These are phyloP conservation scores for Trissonchulus sp. DNA, from an alignment of 2,888 invertebrate species.

Conservation along the genomic window DNA sequence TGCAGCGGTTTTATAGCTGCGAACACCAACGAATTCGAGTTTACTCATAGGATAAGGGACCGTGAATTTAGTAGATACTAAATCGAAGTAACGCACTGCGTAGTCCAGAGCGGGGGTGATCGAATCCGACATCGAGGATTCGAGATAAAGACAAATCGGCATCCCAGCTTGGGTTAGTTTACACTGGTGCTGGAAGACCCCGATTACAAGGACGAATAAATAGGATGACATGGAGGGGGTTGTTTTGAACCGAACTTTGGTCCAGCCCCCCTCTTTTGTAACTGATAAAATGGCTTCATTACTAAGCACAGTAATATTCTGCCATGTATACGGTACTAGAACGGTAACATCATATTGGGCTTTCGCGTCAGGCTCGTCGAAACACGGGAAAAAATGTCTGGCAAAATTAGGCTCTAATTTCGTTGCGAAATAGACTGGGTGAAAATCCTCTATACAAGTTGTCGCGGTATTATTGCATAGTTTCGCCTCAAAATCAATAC, in stretches of 20 bases:
- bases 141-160: slow-evolving; percentile 14
- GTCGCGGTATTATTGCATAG: slow-evolving; percentile 13
- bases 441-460: neutral
- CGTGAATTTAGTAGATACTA: slow-evolving; percentile 44
- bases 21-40: slow-evolving; percentile 55
- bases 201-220: slow-evolving; percentile 50
- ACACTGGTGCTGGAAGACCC: slow-evolving; percentile 35
- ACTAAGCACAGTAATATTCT: neutral
- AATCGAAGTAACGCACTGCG: slow-evolving; percentile 44
- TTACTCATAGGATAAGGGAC: slow-evolving; percentile 47
- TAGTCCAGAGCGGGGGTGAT: slow-evolving; percentile 46
- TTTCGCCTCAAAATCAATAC: neutral
- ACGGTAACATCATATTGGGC: slow-evolving; percentile 24
- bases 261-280: neutral
- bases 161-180: neutral
- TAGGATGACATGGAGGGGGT: slow-evolving; percentile 56
- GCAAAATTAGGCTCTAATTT: slow-evolving; percentile 25
- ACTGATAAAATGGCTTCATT: slow-evolving; percentile 12
- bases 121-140: neutral
- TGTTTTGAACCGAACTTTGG: neutral
- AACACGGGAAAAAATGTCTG: slow-evolving; percentile 24
- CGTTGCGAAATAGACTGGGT: slow-evolving; percentile 11
- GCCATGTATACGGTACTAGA: neutral
- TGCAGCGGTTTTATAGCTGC: slow-evolving; percentile 54
- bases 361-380: slow-evolving; percentile 28